Conservation (phyloP, 2,113 vertebrate species). For the Mesoclemmys tuberculata region DNA sequence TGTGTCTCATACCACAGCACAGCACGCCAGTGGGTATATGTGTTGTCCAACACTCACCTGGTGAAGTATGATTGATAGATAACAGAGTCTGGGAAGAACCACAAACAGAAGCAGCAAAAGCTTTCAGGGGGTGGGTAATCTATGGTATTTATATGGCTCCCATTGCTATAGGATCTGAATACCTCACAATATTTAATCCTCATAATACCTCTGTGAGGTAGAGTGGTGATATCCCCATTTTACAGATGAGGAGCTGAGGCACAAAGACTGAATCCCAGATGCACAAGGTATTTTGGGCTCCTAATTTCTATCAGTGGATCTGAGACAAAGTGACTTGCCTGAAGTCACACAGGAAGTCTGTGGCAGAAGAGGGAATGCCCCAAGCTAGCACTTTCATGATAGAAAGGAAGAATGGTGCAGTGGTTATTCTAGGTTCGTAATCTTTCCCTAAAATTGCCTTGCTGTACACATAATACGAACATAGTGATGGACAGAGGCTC, state of each 20-base stretch:
- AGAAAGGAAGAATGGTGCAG: background rate
- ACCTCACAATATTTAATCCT: background rate
- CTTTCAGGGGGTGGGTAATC: background rate
- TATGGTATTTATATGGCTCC: background rate
- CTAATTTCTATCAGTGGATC: too few species aligned
- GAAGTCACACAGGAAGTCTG: too few species aligned
- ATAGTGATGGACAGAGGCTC: background rate
- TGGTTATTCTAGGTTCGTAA: background rate
- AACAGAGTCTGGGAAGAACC: background rate
- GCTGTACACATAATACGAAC: background rate
- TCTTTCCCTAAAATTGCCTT: background rate
- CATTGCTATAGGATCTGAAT: background rate
- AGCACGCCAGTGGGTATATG: too few species aligned
- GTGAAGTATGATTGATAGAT: background rate
- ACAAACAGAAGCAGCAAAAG: background rate
- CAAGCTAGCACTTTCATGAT: background rate
- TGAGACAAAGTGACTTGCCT: too few species aligned
- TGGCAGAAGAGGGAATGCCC: background rate
- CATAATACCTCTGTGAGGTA: background rate
- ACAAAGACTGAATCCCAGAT: too few species aligned
- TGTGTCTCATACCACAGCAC: background rate
- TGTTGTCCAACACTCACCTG: too few species aligned
- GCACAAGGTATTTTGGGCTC: too few species aligned
- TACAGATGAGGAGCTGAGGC: too few species aligned
- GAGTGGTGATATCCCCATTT: too few species aligned